Conservation (phyloP, 1,140 invertebrate species). For the Oppia nitens region DNA sequence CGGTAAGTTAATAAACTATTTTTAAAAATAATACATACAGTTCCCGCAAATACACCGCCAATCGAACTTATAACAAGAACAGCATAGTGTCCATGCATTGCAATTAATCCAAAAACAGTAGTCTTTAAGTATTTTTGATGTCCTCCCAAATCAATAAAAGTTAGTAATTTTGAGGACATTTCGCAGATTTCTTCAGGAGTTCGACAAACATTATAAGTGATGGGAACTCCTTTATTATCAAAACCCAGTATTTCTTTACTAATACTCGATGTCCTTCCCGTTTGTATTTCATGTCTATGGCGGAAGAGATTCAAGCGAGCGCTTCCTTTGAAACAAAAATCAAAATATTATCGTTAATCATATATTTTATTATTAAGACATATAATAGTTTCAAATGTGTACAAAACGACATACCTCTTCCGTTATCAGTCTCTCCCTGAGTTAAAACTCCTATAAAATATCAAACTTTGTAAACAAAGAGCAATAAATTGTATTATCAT, state of each 20-base stretch:
- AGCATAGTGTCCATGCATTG: constrained; percentile 79
- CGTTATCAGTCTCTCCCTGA: constrained; percentile 88
- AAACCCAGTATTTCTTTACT: constrained; percentile 94
- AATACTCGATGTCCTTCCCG: constrained; percentile 86
- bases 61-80: constrained; percentile 64
- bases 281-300: constrained; percentile 89
- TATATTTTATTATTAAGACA: neutral
- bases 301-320: constrained; percentile 87
- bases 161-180: constrained; percentile 70
- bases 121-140: constrained; percentile 90
- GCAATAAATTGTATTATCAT: constrained; percentile 24
- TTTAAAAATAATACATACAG: no score
- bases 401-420: constrained; percentile 27
- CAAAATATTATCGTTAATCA: neutral
- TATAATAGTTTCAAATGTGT: neutral
- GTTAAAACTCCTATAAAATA: constrained; percentile 60
- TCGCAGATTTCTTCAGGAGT: constrained; percentile 89
- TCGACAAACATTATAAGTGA: constrained; percentile 76
- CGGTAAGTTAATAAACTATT: no score
- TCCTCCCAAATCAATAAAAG: constrained; percentile 88
- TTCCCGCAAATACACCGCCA: constrained; percentile 35
- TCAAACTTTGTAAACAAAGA: neutral
- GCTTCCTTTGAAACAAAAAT: constrained; percentile 42
- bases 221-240: constrained; percentile 48
- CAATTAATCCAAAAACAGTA: constrained; percentile 80